phyloP scores from a whole-genome alignment of 1,140 invertebrate species.

The Formica exsecta region DNA sequence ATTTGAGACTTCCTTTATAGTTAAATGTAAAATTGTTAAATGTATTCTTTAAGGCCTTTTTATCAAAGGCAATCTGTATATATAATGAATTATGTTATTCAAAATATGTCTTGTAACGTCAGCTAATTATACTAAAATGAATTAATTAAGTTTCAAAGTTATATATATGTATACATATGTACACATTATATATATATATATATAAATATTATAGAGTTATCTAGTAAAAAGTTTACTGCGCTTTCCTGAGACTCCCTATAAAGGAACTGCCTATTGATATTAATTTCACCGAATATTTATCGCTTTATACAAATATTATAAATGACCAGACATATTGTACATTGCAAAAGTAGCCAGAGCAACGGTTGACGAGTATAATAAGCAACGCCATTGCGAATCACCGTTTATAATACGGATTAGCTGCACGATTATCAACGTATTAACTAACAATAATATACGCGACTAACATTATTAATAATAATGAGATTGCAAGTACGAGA shows the following conservation, averaged over 20 bases:
- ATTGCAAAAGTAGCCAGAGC: slow-evolving; percentile 85
- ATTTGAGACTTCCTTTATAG: slow-evolving; percentile 32
- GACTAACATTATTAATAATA: slow-evolving; percentile 55
- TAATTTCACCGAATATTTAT: slow-evolving; percentile 60
- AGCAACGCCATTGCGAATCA: slow-evolving; percentile 58
- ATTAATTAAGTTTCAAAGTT: slow-evolving; percentile 68
- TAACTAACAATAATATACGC: slow-evolving; percentile 63
- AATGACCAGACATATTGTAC: slow-evolving; percentile 77
- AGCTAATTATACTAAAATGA: slow-evolving; percentile 38
- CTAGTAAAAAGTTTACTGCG: slow-evolving; percentile 67
- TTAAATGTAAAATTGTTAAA: slow-evolving; percentile 39
- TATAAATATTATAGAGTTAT: slow-evolving; percentile 55
- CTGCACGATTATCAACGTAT: slow-evolving; percentile 66
- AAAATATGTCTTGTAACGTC: slow-evolving; percentile 67
- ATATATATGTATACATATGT: slow-evolving; percentile 54
- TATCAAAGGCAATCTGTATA: slow-evolving; percentile 47
- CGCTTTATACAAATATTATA: slow-evolving; percentile 58
- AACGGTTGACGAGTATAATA: slow-evolving; percentile 76
- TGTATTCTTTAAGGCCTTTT: slow-evolving; percentile 36
- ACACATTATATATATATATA: slow-evolving; percentile 67
- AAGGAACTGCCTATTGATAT: slow-evolving; percentile 68
- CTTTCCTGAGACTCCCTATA: slow-evolving; percentile 56
- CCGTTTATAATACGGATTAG: slow-evolving; percentile 63
- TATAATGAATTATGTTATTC: slow-evolving; percentile 73
- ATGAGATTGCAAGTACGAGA: slow-evolving; percentile 66